Evolutionary conservation across 2,888 invertebrate species (phyloP), one percentile per base, ranked within the genome.

Genomic region (Lasius platythorax): DNA sequence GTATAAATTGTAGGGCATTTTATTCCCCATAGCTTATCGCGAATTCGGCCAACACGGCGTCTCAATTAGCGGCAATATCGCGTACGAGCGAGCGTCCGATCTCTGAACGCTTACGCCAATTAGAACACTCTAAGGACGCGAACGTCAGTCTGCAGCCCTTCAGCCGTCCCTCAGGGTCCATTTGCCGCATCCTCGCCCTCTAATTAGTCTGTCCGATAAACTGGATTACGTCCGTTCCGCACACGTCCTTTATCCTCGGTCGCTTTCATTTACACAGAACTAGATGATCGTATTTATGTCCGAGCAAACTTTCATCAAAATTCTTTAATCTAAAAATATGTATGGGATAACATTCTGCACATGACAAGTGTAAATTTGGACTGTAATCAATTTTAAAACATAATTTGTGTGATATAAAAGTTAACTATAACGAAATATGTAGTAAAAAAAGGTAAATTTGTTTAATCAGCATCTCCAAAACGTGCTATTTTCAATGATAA

Each of bases 191-290:
- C 89, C 93, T 91, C 88, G 87, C 87, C 87, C 91, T 91, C 92
- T 93, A 93, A 93, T 93, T 93, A 93, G 92, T 90, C 91, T 89
- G 91, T 90, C 91, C 88, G 91, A 92, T 92, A 92, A 93, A 92
- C 92, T 92, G 89, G 87, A 93, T 93, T 91, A 92, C 89, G 87
- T 73, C 82, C 37, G 68, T 68, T 74, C 30, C 74, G 68, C 84
- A 28, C n/a, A 76, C 72, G 74, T 78, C 58, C 82, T 68, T 83
- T 83, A 67, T 81, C 61, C 73, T 72, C 64, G 75, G 46, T 75
- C 81, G 82, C 81, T 75, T 84, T 73, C 83, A 73, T 82, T 81
- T 72, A 61, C 46, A 72, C 61, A 81, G 61, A 81, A 61, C 23
- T 81, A 8, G 23, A 58, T 70, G 43, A 23, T 70, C 18, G 23